A percentile compares a stretch with the other conserved stretches of the same genome.
Evolutionary conservation across 2,113 vertebrate species (phyloP).

Genomic region (Willisornis vidua): DNA sequence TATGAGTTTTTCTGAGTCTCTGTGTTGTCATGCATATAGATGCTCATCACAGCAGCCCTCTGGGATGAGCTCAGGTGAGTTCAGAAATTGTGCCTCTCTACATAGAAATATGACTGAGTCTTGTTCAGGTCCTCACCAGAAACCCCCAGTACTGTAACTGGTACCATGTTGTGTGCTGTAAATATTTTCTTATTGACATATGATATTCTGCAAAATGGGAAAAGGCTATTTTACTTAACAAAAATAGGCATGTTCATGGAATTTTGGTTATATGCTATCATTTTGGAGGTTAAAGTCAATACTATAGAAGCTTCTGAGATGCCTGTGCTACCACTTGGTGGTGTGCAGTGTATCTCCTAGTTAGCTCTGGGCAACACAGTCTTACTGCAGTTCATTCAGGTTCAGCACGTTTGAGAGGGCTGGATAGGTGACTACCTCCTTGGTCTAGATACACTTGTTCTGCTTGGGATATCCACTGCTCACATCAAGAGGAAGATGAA

Average conservation of each 20-base stretch:
- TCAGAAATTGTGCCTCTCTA: background rate
- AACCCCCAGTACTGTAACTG: background rate
- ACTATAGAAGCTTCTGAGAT: background rate
- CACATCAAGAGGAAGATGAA: background rate
- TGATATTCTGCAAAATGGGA: background rate
- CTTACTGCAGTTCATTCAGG: background rate
- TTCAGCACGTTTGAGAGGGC: background rate
- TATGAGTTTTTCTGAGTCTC: background rate
- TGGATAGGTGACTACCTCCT: no score
- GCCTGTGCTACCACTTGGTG: background rate
- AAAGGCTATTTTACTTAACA: background rate
- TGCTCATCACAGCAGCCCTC: background rate
- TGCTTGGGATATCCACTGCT: background rate
- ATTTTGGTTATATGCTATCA: background rate
- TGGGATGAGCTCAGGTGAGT: background rate
- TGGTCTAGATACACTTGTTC: background rate
- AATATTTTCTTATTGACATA: background rate
- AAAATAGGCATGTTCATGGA: background rate
- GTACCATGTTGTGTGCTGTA: fast-evolving
- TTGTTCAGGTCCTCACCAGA: background rate
- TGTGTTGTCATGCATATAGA: background rate
- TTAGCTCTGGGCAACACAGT: background rate
- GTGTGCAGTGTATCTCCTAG: background rate
- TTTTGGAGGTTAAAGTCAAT: background rate
- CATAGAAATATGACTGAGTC: background rate